A percentile compares a stretch with the other conserved stretches of the same genome.
phyloP scores from a whole-genome alignment of 2,888 invertebrate genomes.

The Cremastinae sp. region DNA sequence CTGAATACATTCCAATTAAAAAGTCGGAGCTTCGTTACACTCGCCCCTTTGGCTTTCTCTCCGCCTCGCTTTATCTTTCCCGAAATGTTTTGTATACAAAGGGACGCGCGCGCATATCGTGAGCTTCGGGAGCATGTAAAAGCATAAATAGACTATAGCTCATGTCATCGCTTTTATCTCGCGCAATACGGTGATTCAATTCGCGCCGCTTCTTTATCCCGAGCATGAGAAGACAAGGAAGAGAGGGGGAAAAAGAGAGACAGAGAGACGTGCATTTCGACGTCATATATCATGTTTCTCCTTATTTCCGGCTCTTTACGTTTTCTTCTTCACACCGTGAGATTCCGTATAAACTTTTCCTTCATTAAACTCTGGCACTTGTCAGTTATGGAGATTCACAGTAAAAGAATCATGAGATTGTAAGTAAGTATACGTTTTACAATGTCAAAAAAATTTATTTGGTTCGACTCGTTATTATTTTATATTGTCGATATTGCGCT shows the following conservation, averaged over 20 bases:
- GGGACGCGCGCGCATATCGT: constrained; percentile 2
- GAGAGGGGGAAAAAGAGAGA: not conserved
- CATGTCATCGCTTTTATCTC: constrained; percentile 50
- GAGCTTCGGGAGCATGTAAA: constrained; percentile 10
- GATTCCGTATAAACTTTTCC: too few species aligned
- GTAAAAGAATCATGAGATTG: too few species aligned
- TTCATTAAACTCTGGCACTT: too few species aligned
- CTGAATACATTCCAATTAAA: constrained; percentile 80
- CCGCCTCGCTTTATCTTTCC: constrained; percentile 62
- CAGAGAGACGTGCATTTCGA: constrained; percentile 33
- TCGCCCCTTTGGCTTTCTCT: constrained; percentile 71
- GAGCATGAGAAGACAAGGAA: not conserved
- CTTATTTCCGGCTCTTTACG: constrained; percentile 74
- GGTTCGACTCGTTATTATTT: too few species aligned
- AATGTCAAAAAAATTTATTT: too few species aligned
- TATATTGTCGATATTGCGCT: too few species aligned
- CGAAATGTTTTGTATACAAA: constrained; percentile 36
- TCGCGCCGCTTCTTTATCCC: constrained; percentile 59
- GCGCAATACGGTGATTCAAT: constrained; percentile 45
- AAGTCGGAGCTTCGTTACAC: constrained; percentile 80
- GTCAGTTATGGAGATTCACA: too few species aligned
- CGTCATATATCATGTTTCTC: constrained; percentile 58
- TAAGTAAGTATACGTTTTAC: too few species aligned
- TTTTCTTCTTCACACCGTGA: constrained; percentile 52
- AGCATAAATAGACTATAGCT: constrained; percentile 17